Evolutionary conservation across 92 coral and sea anemone genomes (phyloP).

Genomic region (Parazoanthus atlanticus): DNA sequence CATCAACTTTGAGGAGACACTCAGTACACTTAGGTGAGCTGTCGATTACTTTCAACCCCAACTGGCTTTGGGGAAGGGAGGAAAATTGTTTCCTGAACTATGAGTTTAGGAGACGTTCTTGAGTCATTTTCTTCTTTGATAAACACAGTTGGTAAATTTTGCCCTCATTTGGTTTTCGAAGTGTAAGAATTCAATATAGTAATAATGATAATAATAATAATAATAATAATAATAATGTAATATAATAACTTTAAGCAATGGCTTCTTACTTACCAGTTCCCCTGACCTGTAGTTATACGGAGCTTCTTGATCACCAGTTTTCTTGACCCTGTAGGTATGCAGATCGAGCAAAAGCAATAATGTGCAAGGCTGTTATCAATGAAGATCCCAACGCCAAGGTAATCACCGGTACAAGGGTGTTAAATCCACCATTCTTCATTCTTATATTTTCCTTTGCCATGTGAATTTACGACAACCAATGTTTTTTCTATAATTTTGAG

Average conservation of each 20-base stretch:
- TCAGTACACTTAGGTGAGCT: conserved; percentile 89
- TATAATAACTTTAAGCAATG: too few relatives aligned
- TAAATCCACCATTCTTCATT: background rate
- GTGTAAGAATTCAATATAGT: too few relatives aligned
- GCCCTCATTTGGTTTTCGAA: too few relatives aligned
- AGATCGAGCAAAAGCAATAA: conserved; percentile 96
- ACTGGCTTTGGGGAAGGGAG: too few relatives aligned
- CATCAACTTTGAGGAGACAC: conserved; percentile 95
- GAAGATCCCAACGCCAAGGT: conserved; percentile 99
- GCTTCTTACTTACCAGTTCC: background rate
- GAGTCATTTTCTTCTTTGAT: background rate
- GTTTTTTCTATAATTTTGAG: too few relatives aligned
- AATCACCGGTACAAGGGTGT: background rate
- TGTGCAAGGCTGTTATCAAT: conserved; percentile 93
- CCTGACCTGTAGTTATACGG: background rate
- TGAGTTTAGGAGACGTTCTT: too few relatives aligned
- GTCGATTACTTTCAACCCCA: too few relatives aligned
- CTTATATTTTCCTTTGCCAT: background rate
- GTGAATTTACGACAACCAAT: background rate
- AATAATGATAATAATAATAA: too few relatives aligned
- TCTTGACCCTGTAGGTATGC: conserved; percentile 72
- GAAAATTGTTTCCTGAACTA: background rate
- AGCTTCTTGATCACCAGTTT: background rate
- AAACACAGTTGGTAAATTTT: background rate
- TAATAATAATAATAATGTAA: too few relatives aligned